Evolutionary conservation across 1,140 invertebrate genomes (phyloP).

Genomic region (Rhynchophorus ferrugineus): DNA sequence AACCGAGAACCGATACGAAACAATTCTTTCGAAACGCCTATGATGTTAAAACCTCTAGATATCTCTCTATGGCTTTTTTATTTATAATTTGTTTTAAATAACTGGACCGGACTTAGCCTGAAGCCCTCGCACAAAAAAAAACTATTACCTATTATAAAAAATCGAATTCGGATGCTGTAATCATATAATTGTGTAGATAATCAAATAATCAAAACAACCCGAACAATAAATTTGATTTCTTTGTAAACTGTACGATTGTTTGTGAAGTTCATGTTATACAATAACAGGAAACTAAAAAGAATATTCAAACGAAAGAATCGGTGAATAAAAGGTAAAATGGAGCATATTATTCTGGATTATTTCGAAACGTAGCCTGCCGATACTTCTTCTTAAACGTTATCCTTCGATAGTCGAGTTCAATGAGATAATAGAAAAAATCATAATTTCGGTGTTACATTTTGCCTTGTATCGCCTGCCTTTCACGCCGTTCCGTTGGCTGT

Average conservation of each 20-base stretch:
- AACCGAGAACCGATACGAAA: too few relatives aligned
- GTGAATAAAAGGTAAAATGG: background rate
- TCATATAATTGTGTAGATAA: constrained; percentile 43
- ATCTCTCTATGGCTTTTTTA: background rate
- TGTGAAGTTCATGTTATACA: constrained; percentile 6
- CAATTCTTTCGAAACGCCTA: too few relatives aligned
- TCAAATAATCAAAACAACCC: constrained; percentile 40
- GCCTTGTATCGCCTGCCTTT: constrained; percentile 1
- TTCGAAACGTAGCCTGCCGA: too few relatives aligned
- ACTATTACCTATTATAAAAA: constrained; percentile 17
- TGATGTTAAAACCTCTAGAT: too few relatives aligned
- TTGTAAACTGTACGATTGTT: constrained; percentile 19
- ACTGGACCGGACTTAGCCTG: constrained; percentile 3
- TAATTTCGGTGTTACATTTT: too few relatives aligned
- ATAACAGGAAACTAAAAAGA: background rate
- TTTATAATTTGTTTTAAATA: background rate
- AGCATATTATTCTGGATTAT: background rate
- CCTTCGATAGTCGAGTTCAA: too few relatives aligned
- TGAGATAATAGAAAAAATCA: too few relatives aligned
- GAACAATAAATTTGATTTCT: constrained; percentile 30
- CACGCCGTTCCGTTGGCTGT: constrained; percentile 6
- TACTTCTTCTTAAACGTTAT: too few relatives aligned
- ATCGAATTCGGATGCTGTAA: constrained; percentile 37
- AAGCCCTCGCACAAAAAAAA: constrained; percentile 10
- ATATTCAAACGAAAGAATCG: background rate